phyloP scores from a whole-genome alignment of 2,113 vertebrate genomes.

The Monopterus albus region DNA sequence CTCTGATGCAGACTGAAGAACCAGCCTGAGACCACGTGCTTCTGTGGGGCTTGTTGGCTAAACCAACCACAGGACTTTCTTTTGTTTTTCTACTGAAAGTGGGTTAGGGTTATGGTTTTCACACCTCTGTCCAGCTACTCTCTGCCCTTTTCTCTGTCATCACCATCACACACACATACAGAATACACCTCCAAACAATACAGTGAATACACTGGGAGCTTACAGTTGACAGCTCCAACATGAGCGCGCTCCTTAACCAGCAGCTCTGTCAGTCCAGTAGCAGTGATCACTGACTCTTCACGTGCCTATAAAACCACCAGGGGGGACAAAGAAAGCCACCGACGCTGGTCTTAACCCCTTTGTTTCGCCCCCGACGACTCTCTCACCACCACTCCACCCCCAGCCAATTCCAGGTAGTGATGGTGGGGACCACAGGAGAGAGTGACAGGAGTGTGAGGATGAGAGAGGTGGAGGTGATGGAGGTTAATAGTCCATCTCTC shows the following conservation, averaged over 20 bases:
- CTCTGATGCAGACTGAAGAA: no score
- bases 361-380: not conserved
- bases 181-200: not conserved
- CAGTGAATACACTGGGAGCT: no score
- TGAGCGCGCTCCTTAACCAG: slow-evolving; percentile 19
- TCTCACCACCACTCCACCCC: not conserved
- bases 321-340: slow-evolving; percentile 45
- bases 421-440: slow-evolving; percentile 20
- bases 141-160: not conserved
- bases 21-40: no score
- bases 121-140: not conserved
- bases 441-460: slow-evolving; percentile 47
- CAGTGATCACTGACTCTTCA: slow-evolving; percentile 24
- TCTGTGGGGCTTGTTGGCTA: no score
- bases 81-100: no score
- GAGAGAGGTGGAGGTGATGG: slow-evolving; percentile 58
- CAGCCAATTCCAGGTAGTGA: slow-evolving; percentile 62
- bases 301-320: slow-evolving; percentile 40
- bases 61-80: no score
- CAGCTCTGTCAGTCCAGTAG: slow-evolving; percentile 39
- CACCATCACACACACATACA: no score
- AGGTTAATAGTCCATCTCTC: slow-evolving; percentile 78
- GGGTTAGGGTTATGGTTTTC: no score
- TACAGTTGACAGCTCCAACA: slow-evolving; percentile 4
- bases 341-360: slow-evolving; percentile 53